Evolutionary conservation across 2,113 vertebrate genomes (phyloP).

Genomic region (Petroica traversi): DNA sequence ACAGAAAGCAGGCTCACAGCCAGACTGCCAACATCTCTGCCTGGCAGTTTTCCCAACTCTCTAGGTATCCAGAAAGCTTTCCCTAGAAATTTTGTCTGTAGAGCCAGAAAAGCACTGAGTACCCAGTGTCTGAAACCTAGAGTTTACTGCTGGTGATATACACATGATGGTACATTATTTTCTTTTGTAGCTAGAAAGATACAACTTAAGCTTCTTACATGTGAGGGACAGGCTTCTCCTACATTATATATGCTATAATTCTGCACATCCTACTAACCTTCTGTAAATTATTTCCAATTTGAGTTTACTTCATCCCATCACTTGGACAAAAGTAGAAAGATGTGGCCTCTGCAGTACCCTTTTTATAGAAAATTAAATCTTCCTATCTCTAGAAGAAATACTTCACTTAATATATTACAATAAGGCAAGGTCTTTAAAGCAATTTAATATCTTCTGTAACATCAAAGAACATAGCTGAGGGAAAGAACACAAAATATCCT

Average conservation of each 20-base stretch:
- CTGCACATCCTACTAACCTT: not conserved
- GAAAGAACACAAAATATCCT: not conserved
- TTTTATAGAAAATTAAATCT: not conserved
- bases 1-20: not conserved
- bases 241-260: not conserved
- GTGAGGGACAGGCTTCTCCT: not conserved
- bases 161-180: not conserved
- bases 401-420: not conserved
- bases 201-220: not conserved
- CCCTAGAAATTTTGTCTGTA: not conserved
- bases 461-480: not conserved
- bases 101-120: not conserved
- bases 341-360: not conserved
- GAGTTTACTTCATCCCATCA: not conserved
- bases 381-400: not conserved
- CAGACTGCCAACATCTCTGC: not conserved
- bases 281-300: not conserved
- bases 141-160: not conserved
- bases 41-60: conserved; percentile 3
- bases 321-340: not conserved
- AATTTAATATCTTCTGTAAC: not conserved
- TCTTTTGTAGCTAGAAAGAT: not conserved
- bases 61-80: not conserved
- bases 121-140: not conserved
- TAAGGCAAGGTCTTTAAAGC: not conserved